These are phyloP conservation scores for Trigoniulus corallinus DNA, from an alignment of 1,140 invertebrate species.

Conservation along the genomic window DNA sequence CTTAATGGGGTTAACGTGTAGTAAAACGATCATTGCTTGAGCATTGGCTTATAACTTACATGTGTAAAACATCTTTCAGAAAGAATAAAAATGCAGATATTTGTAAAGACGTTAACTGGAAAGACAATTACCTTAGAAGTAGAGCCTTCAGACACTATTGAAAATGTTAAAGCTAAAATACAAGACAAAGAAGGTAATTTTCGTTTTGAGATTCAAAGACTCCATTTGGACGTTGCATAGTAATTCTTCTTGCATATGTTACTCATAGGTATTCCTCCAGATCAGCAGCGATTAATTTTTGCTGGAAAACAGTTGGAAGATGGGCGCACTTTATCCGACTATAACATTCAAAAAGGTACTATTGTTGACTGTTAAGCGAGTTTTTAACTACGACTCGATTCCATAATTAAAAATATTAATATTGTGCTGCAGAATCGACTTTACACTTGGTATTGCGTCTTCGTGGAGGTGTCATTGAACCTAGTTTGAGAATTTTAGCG, in stretches of 20 bases:
- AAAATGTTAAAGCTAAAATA: background rate
- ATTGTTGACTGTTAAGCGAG: background rate
- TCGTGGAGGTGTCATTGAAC: constrained; percentile 86
- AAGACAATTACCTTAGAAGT: background rate
- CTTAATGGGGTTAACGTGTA: too few species aligned
- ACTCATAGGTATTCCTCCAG: too few species aligned
- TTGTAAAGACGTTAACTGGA: background rate
- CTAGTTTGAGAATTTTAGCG: constrained; percentile 84
- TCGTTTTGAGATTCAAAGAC: background rate
- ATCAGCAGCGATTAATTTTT: too few species aligned
- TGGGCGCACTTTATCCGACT: background rate
- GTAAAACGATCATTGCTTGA: too few species aligned
- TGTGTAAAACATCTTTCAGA: too few species aligned
- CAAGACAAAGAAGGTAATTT: background rate
- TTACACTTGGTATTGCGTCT: constrained; percentile 45
- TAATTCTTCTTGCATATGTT: too few species aligned
- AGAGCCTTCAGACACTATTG: background rate
- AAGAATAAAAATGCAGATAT: background rate
- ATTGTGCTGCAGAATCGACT: constrained; percentile 50
- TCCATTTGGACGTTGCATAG: too few species aligned
- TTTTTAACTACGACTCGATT: too few species aligned
- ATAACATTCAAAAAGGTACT: background rate
- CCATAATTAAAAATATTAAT: too few species aligned
- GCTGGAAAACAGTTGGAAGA: background rate
- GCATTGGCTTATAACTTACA: too few species aligned